phyloP scores from a whole-genome alignment of 2,797 vertebrate genomes.

The Dallia pectoralis region DNA sequence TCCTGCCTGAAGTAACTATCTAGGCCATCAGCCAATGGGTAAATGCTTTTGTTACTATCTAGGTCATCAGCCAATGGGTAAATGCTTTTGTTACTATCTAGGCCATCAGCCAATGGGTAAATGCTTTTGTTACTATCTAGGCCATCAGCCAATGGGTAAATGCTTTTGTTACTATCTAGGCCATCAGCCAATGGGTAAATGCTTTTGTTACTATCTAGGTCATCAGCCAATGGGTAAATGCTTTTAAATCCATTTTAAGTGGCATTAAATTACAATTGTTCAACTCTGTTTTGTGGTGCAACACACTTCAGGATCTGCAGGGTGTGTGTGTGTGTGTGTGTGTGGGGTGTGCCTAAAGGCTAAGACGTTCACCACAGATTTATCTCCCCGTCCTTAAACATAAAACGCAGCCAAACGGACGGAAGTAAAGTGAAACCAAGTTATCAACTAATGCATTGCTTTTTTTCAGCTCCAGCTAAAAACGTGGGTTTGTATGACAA shows the following conservation, averaged over 20 bases:
- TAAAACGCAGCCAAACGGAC: slow-evolving; percentile 39
- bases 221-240: slow-evolving; percentile 72
- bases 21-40: slow-evolving; percentile 70
- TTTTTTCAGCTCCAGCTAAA: slow-evolving; percentile 9
- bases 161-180: slow-evolving; percentile 77
- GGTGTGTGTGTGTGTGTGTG: slow-evolving; percentile 11
- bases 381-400: slow-evolving; percentile 57
- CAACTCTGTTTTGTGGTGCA: slow-evolving; percentile 54
- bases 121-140: slow-evolving; percentile 78
- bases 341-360: slow-evolving; percentile 14
- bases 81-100: slow-evolving; percentile 79
- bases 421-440: slow-evolving; percentile 40
- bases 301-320: slow-evolving; percentile 42
- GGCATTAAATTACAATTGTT: slow-evolving; percentile 53
- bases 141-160: slow-evolving; percentile 71
- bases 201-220: slow-evolving; percentile 76
- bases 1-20: slow-evolving; percentile 81
- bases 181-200: slow-evolving; percentile 72
- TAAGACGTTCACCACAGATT: slow-evolving; percentile 52
- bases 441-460: slow-evolving; percentile 28
- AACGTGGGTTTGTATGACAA: slow-evolving; percentile 64
- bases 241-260: slow-evolving; percentile 59
- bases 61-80: slow-evolving; percentile 70
- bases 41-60: slow-evolving; percentile 78
- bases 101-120: slow-evolving; percentile 70